Base-by-base conservation (phyloP, 2,113 vertebrate species). In the Struthio camelus region DNA sequence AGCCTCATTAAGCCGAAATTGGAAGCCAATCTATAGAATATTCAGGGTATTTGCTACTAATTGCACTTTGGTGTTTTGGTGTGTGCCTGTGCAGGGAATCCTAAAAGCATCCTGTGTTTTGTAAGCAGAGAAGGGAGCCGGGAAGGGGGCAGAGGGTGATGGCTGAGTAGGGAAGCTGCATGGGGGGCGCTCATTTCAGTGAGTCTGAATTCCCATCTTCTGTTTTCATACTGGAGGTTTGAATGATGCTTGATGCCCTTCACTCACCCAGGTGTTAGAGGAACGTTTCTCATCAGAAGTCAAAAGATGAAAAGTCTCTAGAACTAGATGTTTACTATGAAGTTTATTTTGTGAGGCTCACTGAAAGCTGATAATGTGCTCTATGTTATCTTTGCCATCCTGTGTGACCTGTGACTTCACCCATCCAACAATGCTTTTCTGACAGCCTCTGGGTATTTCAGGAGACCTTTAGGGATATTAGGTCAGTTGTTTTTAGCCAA, bases 311-410 rank as follows among this genome's bases (percentile, higher is more conserved):
- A 9, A 82, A 85, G 6, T 80, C 34, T 77, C 50, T n/a, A 20
- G 54, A 90, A 71, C 62, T 32, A 30, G 40, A 19, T 44, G 7
- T 80, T 90, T 32, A 36, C 10, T 8, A 17, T 13, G 30, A 70
- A 40, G 15, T 64, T 78, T 36, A 16, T 8, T 64, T 42, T 25
- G 34, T 53, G 62, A 28, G 0, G 0, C 17, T 64, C 28, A 18
- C 32, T 22, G 61, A 58, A 48, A 73, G 25, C 48, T 44, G 25
- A 14, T 1, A 8, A 61, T 0, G 0, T 27, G 32, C 15, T 83
- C 58, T 1, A 3, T 53, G 44, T 18, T 73, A 4, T 16, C 48
- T 71, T 44, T 73, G 53, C n/a, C 34, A 32, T 56, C 58, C 14
- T 18, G 3, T 10, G 16, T 72, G 30, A 56, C 56, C 81, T 59